Evolutionary conservation across 2,113 vertebrate genomes (phyloP).

Genomic region (Eulemur rufifrons): DNA sequence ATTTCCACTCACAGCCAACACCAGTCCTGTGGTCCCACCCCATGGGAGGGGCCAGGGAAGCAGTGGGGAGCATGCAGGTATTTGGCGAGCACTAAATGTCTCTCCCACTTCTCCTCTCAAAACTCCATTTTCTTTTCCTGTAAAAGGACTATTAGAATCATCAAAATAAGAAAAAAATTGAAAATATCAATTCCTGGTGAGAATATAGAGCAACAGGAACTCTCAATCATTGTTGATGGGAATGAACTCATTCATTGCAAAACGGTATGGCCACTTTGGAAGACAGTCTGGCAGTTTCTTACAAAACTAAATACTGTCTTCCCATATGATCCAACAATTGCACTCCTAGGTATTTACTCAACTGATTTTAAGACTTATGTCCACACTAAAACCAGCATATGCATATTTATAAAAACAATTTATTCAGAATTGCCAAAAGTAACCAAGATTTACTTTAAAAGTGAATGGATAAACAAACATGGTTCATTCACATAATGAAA

Average conservation of each 20-base stretch:
- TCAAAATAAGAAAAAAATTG: neutral
- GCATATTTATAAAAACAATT: neutral
- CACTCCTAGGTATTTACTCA: neutral
- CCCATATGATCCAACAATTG: neutral
- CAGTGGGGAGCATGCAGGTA: fast-evolving
- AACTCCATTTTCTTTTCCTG: neutral
- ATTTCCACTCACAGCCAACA: neutral
- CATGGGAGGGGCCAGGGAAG: neutral
- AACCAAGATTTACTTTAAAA: neutral
- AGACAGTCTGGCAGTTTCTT: neutral
- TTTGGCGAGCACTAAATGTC: neutral
- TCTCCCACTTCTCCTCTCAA: neutral
- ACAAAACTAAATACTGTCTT: neutral
- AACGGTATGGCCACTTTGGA: neutral
- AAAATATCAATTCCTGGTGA: neutral
- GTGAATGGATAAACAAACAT: neutral
- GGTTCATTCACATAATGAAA: neutral
- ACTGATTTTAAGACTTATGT: neutral
- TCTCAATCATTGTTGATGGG: neutral
- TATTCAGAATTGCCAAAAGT: neutral
- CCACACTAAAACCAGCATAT: neutral
- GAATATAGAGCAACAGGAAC: neutral
- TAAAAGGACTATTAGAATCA: neutral
- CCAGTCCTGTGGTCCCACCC: neutral
- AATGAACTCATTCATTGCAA: neutral